These are phyloP conservation scores for Deilephila elpenor DNA, from an alignment of 2,888 invertebrate genomes.

Conservation along the genomic window DNA sequence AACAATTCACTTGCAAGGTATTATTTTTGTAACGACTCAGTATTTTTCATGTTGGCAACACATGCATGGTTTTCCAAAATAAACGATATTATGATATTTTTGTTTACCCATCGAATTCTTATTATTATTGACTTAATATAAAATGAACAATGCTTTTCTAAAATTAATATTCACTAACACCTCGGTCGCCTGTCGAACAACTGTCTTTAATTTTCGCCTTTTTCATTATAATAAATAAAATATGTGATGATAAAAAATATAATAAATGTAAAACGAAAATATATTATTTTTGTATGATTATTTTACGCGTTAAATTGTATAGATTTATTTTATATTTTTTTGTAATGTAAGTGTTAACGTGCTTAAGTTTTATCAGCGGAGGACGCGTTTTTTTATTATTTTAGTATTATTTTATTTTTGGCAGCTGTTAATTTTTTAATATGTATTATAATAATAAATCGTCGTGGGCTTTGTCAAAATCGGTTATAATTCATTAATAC, in stretches of 20 bases:
- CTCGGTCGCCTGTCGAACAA: slow-evolving; percentile 26
- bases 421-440: slow-evolving; percentile 25
- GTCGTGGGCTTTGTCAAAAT: slow-evolving; percentile 23
- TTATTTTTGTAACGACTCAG: slow-evolving; percentile 3
- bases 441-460: slow-evolving; percentile 6
- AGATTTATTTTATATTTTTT: slow-evolving; percentile 68
- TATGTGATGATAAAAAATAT: slow-evolving; percentile 64
- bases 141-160: background rate
- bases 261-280: slow-evolving; percentile 41
- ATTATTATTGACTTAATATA: background rate
- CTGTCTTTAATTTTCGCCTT: slow-evolving; percentile 22
- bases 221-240: slow-evolving; percentile 27
- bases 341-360: slow-evolving; percentile 59
- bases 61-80: background rate
- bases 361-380: slow-evolving; percentile 57
- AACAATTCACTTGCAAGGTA: background rate
- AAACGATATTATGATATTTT: background rate
- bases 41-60: background rate
- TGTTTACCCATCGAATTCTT: background rate
- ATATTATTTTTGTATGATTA: slow-evolving; percentile 74
- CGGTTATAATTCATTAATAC: background rate
- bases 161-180: background rate
- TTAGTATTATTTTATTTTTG: slow-evolving; percentile 29
- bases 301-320: slow-evolving; percentile 37
- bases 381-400: slow-evolving; percentile 28